These are phyloP conservation scores for Pangasius sanitwongsei DNA, from an alignment of 2,797 vertebrate genomes.

Conservation along the genomic window DNA sequence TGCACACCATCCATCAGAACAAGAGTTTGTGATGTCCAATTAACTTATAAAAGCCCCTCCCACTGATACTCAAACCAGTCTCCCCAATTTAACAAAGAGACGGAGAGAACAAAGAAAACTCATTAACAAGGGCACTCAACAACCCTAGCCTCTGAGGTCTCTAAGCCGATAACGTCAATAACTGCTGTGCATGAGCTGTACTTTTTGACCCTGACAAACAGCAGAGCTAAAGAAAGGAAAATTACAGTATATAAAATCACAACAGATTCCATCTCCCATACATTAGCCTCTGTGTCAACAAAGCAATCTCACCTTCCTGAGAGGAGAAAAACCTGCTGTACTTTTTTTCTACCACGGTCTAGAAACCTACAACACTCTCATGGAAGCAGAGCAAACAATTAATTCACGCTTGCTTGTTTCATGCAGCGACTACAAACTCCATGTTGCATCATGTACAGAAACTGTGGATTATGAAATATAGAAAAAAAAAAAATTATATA, in stretches of 20 bases:
- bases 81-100: neutral
- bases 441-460: neutral
- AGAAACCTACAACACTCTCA: constrained; percentile 7
- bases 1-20: neutral
- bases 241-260: neutral
- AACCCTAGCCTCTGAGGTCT: constrained; percentile 1
- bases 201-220: constrained; percentile 30
- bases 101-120: constrained; percentile 36
- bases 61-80: neutral
- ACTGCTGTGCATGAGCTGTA: constrained; percentile 35
- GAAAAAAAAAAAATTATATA: neutral
- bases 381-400: neutral
- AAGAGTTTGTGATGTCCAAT: neutral
- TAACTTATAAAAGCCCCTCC: no score
- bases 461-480: neutral
- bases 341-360: neutral
- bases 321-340: neutral
- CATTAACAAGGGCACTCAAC: constrained; percentile 45
- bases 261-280: constrained; percentile 25
- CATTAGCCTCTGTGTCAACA: constrained; percentile 8
- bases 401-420: neutral
- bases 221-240: constrained; percentile 9
- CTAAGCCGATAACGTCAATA: constrained; percentile 48
- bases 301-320: constrained; percentile 12
- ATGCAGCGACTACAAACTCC: neutral